These are phyloP conservation scores for Dynastes hyllus DNA, from an alignment of 2,888 invertebrate genomes.

Conservation along the genomic window DNA sequence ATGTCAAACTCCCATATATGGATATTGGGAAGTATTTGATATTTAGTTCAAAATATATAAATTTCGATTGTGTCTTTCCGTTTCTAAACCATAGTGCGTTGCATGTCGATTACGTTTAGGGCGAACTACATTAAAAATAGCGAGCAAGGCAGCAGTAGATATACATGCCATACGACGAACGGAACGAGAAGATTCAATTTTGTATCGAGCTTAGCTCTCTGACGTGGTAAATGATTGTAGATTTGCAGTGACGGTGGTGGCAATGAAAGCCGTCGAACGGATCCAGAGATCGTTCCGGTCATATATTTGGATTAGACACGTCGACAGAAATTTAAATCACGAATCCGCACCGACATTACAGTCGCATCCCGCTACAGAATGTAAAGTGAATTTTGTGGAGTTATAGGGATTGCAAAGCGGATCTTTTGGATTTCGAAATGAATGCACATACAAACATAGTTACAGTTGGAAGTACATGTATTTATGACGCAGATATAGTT, in stretches of 20 bases:
- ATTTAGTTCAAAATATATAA: no score
- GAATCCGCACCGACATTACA: background rate
- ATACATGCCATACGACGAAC: background rate
- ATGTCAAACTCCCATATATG: no score
- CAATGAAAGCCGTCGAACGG: conserved; percentile 21
- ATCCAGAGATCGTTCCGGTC: conserved; percentile 38
- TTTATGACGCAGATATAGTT: no score
- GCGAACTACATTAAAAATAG: no score
- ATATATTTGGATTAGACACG: conserved; percentile 39
- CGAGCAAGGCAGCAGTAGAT: no score
- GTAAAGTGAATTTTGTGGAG: background rate
- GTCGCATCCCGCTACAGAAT: background rate
- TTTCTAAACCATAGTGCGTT: no score
- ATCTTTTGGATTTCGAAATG: background rate
- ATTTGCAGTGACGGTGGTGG: conserved; percentile 29
- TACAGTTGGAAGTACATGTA: no score
- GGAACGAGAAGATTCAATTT: conserved; percentile 37
- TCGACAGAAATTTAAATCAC: conserved; percentile 33
- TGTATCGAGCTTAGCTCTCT: conserved; percentile 26
- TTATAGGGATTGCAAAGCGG: background rate
- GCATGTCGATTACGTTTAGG: no score
- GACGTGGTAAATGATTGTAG: conserved; percentile 27
- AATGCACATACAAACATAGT: background rate
- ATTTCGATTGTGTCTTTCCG: no score
- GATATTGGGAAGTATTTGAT: no score